phyloP scores from a whole-genome alignment of 2,797 vertebrate genomes.

The Masticophis lateralis region DNA sequence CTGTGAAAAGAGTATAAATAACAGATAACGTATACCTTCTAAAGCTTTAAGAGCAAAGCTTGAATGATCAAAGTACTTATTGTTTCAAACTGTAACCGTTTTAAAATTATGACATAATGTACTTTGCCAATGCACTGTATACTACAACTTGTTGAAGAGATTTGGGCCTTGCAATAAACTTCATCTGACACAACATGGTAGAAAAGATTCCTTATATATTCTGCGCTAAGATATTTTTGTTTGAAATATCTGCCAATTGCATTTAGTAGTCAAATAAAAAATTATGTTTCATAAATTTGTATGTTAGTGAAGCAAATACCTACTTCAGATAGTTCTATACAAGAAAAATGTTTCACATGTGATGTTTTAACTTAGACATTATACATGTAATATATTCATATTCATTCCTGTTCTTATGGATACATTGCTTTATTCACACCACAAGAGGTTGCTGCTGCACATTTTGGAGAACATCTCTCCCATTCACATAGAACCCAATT shows the following conservation, averaged over 20 bases:
- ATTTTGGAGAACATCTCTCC: conserved; percentile 56
- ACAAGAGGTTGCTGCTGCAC: conserved; percentile 72
- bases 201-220: conserved; percentile 74
- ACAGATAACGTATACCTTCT: conserved; percentile 49
- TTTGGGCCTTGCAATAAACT: conserved; percentile 77
- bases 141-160: conserved; percentile 70
- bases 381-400: conserved; percentile 70
- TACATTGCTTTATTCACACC: conserved; percentile 61
- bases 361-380: conserved; percentile 72
- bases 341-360: conserved; percentile 71
- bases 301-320: conserved; percentile 65
- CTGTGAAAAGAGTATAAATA: conserved; percentile 41
- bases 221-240: conserved; percentile 76
- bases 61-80: conserved; percentile 71
- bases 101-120: conserved; percentile 69
- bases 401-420: conserved; percentile 59
- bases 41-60: conserved; percentile 48
- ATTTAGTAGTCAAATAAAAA: conserved; percentile 75
- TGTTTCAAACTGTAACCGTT: conserved; percentile 69
- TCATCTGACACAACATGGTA: conserved; percentile 75
- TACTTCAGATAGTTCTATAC: conserved; percentile 64
- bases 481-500: conserved; percentile 39
- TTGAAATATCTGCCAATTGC: conserved; percentile 79
- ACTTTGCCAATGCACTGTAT: conserved; percentile 63
- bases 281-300: conserved; percentile 74